phyloP scores from a whole-genome alignment of 2,888 invertebrate genomes.

The Mesoligia furuncula region DNA sequence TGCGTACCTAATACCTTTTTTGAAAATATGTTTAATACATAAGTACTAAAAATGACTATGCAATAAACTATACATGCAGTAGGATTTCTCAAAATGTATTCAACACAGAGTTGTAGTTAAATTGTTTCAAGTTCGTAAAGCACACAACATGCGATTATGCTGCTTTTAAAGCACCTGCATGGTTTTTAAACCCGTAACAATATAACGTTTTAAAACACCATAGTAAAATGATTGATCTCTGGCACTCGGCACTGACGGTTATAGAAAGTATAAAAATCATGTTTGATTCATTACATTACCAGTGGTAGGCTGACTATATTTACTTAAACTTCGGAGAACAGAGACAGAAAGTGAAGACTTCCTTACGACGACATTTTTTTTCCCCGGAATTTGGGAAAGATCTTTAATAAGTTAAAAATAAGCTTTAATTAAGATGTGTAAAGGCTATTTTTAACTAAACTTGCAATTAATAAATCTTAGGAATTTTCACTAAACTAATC shows the following conservation, averaged over 20 bases:
- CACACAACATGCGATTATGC: slow-evolving; percentile 1
- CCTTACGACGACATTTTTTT: too few species aligned
- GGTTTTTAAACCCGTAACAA: slow-evolving; percentile 1
- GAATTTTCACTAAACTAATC: too few species aligned
- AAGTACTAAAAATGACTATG: not conserved
- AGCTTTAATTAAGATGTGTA: too few species aligned
- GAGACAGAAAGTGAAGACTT: too few species aligned
- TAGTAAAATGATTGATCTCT: not conserved
- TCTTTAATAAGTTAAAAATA: too few species aligned
- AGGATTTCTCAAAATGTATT: not conserved
- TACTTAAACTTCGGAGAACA: too few species aligned
- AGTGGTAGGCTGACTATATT: too few species aligned
- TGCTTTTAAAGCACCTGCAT: not conserved
- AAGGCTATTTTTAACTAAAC: too few species aligned
- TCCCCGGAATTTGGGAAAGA: too few species aligned
- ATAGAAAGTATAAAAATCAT: not conserved
- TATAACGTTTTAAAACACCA: not conserved
- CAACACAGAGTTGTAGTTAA: not conserved
- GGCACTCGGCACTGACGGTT: not conserved
- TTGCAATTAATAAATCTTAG: too few species aligned
- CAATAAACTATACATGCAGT: slow-evolving; percentile 4
- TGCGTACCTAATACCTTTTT: not conserved
- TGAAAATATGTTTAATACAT: not conserved
- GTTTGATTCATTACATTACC: too few species aligned
- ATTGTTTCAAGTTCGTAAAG: slow-evolving; percentile 3